Percentiles rank a stretch among this genome's conserved stretches.
Evolutionary conservation across 2,797 vertebrate genomes (phyloP).

Genomic region (Mus spretus): DNA sequence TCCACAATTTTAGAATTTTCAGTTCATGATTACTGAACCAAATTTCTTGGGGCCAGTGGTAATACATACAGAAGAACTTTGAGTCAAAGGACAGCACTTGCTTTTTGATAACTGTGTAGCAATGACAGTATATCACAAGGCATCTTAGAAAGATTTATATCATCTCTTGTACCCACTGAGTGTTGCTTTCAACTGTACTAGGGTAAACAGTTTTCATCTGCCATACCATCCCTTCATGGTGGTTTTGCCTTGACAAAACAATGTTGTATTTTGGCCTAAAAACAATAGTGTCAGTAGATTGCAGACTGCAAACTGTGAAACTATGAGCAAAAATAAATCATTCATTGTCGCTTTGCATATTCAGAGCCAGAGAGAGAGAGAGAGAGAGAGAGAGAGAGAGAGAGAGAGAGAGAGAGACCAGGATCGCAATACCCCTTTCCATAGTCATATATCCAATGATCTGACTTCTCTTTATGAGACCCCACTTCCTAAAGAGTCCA

Average conservation of each 20-base stretch:
- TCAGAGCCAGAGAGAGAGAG: too few species aligned
- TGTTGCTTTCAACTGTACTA: not conserved
- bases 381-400: too few species aligned
- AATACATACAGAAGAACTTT: too few species aligned
- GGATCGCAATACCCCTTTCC: too few species aligned
- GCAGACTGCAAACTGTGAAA: not conserved
- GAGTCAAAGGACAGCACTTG: not conserved
- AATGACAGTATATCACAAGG: not conserved
- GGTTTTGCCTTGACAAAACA: not conserved
- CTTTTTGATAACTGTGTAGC: not conserved
- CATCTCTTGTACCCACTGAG: not conserved
- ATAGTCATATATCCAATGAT: not conserved
- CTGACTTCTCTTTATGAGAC: not conserved
- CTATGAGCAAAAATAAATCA: not conserved
- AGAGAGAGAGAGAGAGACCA: too few species aligned
- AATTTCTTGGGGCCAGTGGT: not conserved
- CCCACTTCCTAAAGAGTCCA: not conserved
- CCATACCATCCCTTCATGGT: not conserved
- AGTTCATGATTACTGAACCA: not conserved
- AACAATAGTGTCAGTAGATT: not conserved
- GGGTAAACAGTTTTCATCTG: not conserved
- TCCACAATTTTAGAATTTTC: not conserved
- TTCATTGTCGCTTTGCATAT: not conserved
- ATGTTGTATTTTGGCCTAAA: not conserved
- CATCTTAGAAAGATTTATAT: not conserved